Conservation (phyloP, 2,888 invertebrate genomes). For the Sphaerophoria taeniata region DNA sequence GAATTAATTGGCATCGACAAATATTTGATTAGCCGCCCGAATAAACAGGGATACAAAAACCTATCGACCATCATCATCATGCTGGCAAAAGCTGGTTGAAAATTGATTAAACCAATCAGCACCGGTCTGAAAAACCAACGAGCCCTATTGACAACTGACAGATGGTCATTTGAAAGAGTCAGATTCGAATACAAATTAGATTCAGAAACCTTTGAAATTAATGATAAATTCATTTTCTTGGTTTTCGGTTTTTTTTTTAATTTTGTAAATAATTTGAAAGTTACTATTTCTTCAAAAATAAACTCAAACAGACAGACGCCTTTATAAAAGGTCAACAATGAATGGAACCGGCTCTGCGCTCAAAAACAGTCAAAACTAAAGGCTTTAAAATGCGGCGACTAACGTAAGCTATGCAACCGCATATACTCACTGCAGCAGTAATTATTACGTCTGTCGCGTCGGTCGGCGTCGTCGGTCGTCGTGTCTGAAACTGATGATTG, state of each 20-base stretch:
- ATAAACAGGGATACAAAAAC: constrained; percentile 6
- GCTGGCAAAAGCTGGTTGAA: neutral
- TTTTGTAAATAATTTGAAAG: too few species aligned
- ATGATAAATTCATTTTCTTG: too few species aligned
- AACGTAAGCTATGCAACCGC: neutral
- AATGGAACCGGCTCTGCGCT: neutral
- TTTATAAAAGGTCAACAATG: neutral
- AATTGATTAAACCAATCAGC: constrained; percentile 14
- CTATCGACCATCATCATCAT: neutral
- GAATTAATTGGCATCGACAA: constrained; percentile 69
- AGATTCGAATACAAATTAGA: too few species aligned
- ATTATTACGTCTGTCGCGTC: constrained; percentile 30
- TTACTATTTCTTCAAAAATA: too few species aligned
- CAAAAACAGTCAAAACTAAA: neutral
- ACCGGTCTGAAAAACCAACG: neutral
- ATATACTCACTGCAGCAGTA: constrained; percentile 28
- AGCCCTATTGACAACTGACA: neutral
- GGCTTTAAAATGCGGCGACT: neutral
- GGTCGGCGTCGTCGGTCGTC: neutral
- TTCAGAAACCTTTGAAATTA: too few species aligned
- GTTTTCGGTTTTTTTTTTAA: too few species aligned
- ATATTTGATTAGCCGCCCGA: constrained; percentile 61
- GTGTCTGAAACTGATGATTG: constrained; percentile 45
- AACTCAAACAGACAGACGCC: neutral
- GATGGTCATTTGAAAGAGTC: too few species aligned